Evolutionary conservation across 2,113 vertebrate genomes (phyloP), one percentile per base, ranked within the genome.

Genomic region (Semnopithecus entellus): DNA sequence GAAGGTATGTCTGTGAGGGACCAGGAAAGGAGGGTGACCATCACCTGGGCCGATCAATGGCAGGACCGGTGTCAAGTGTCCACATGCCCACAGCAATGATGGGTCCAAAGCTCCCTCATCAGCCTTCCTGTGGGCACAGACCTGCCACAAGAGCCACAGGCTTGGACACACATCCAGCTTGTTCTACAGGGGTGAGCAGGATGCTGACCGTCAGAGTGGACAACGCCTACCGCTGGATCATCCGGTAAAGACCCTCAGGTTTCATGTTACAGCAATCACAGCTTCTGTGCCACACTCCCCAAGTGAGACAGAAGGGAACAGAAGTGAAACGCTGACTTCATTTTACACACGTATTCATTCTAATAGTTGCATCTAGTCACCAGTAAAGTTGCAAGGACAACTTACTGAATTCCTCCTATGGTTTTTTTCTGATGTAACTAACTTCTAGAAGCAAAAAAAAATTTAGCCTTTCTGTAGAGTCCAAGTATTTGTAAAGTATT

Each of bases 341-440:
- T 0, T 17, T n/a, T 1, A 35, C 17, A 22, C 27, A 7, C 0
- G 2, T 1, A 55, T 30, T 3, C 22, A 40, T 3, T 11, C 55
- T 25, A 4, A 17, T 9, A n/a, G 2, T 6, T 0, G 17, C 27
- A 7, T 11, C 5, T 16, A 22, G 32, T 8, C 38, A 32, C 43
- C 20, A 35, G 72, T 7, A 14, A 61, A n/a, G 30, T 0, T 43
- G 6, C 40, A 30, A 55, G 50, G 18, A 73, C 57, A 61, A 6
- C 25, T 32, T 57, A 38, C 91, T 12, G 2, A 68, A 32, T 4
- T 45, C 55, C 50, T 32, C 73, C 3, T 10, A 4, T 9, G 38
- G 25, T 7, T 17, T 66, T 57, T 78, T 68, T 14, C 59, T 59
- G 27, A 30, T 0, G 40, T 4, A 52, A 75, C 79, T 75, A 82